Evolutionary conservation across 1,140 invertebrate genomes (phyloP), one percentile per base, ranked within the genome.

Genomic region (Sitobion miscanthi): DNA sequence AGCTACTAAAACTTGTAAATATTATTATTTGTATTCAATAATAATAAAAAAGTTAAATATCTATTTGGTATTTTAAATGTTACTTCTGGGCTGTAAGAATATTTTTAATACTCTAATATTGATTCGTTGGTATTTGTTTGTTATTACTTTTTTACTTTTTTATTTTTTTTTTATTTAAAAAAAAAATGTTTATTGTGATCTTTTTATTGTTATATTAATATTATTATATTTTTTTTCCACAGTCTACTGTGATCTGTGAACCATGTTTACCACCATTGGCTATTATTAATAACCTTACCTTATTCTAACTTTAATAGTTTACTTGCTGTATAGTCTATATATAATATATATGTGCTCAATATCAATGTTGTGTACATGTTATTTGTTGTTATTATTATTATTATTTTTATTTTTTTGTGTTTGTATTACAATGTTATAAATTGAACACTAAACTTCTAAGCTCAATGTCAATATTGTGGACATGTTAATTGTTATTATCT

Each of bases 401-500:
- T 85, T 42, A 85, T 85, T 83, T 14, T 83, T 82, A 5, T 20
- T 82, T 86, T 45, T 45, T 25, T 86, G 35, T 88, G 9, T 89
- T 25, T 90, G 57, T 90, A 90, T 69, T 69, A 30, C 23, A 23
- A 45, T 69, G 38, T 90, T 45, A 77, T 69, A n/a, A 45, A 69
- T 69, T 69, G 38, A 69, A 90, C 38, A 69, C 57, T 62, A 69
- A 69, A 90, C 38, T 62, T 90, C 11, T 90, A 62, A 90, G 89
- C 89, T 90, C 89, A 90, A 90, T 69, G 54, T n/a, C 89, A 90
- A 90, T 90, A 25, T 90, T 62, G 23, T 90, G 25, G 42, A 69
- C 42, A 90, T 69, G 38, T 90, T 30, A 45, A 45, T 90, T 62
- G 54, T 90, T 90, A 57, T 54, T 89, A 90, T 89, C 38, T 57